Evolutionary conservation across 2,113 vertebrate genomes (phyloP).

Genomic region (Loxodonta africana): DNA sequence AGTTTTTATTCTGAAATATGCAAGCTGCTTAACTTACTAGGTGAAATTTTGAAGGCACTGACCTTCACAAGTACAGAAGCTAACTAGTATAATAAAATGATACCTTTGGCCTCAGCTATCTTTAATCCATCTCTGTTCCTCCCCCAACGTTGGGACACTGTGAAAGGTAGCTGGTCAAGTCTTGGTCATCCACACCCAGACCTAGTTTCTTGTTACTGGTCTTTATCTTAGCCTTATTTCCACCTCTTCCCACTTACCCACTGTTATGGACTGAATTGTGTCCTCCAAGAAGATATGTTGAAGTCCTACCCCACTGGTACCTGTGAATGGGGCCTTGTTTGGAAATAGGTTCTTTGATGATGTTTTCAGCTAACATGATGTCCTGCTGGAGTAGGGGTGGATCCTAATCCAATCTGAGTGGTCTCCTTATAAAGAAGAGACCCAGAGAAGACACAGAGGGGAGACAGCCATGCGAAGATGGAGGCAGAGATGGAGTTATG

Average conservation of each 20-base stretch:
- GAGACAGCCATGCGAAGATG: not conserved
- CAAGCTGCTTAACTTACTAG: slow-evolving; percentile 48
- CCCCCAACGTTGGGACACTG: not conserved
- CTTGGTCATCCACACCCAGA: not conserved
- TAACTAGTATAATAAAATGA: slow-evolving; percentile 22
- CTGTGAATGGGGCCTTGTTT: not conserved
- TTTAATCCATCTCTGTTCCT: not conserved
- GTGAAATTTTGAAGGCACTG: slow-evolving; percentile 58
- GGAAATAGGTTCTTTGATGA: not conserved
- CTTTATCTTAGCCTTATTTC: not conserved
- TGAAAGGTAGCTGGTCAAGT: not conserved
- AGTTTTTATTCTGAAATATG: slow-evolving; percentile 32
- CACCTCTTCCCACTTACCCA: not conserved
- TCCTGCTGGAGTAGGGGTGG: not conserved
- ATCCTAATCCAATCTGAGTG: not conserved
- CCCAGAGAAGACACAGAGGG: not conserved
- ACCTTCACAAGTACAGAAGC: not conserved
- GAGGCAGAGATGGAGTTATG: not conserved
- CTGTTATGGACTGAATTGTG: not conserved
- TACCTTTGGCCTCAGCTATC: not conserved
- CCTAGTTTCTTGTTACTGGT: not conserved
- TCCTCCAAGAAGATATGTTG: no score
- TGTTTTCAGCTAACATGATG: not conserved
- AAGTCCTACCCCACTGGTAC: not conserved
- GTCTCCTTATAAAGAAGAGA: not conserved